phyloP scores from a whole-genome alignment of 92 coral and sea anemone genomes.

The Galaxea fascicularis region DNA sequence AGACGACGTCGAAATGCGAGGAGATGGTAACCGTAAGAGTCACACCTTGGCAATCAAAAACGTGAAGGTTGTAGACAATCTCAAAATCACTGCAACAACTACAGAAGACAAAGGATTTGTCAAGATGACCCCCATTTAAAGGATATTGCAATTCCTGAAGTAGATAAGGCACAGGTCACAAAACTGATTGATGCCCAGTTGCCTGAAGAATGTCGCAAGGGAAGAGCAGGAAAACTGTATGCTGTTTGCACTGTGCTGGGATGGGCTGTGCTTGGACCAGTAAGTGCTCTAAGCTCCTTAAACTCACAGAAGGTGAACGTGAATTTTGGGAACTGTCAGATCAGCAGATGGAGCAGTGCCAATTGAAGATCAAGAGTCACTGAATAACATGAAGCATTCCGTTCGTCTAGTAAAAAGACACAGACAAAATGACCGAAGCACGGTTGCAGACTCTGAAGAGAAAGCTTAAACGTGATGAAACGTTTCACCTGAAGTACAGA shows the following conservation, averaged over 20 bases:
- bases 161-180: constrained; percentile 56
- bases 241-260: too few relatives aligned
- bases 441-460: too few relatives aligned
- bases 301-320: constrained; percentile 55
- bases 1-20: constrained; percentile 49
- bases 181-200: constrained; percentile 67
- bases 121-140: constrained; percentile 54
- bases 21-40: constrained; percentile 37
- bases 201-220: constrained; percentile 71
- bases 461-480: background rate
- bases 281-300: constrained; percentile 30
- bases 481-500: background rate
- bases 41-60: constrained; percentile 36
- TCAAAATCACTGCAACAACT: constrained; percentile 18
- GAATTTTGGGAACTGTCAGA: constrained; percentile 57
- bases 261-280: constrained; percentile 80
- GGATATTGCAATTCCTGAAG: constrained; percentile 50
- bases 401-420: constrained; percentile 29
- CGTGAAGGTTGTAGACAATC: constrained; percentile 52
- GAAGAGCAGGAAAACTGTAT: constrained; percentile 69
- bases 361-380: constrained; percentile 56
- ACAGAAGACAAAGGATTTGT: background rate
- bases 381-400: constrained; percentile 40
- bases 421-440: too few relatives aligned
- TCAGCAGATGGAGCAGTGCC: constrained; percentile 70